These are phyloP conservation scores for Anadara kagoshimensis DNA, from an alignment of 1,140 invertebrate genomes.

Conservation along the genomic window DNA sequence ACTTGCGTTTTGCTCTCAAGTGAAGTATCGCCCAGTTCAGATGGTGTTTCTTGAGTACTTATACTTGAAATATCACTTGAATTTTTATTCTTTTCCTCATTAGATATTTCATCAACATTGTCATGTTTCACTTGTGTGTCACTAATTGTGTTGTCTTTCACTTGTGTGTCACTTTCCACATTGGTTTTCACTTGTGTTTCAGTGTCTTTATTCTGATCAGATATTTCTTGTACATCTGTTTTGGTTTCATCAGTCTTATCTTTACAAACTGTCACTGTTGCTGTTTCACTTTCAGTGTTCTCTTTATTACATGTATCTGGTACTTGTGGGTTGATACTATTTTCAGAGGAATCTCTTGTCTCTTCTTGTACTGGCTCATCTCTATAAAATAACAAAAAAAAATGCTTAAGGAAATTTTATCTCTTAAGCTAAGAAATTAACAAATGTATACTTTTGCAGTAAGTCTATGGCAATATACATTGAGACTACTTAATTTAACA, in stretches of 20 bases:
- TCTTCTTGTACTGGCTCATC: neutral
- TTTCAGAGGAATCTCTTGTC: neutral
- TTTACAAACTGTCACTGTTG: neutral
- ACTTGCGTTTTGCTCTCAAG: too few relatives aligned
- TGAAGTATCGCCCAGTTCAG: too few relatives aligned
- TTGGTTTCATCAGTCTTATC: neutral
- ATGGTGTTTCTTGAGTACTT: too few relatives aligned
- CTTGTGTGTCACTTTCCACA: neutral
- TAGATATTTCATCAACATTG: neutral
- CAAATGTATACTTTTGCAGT: too few relatives aligned
- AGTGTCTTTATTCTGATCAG: neutral
- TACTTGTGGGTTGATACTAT: neutral
- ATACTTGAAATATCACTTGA: neutral
- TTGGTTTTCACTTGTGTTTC: neutral
- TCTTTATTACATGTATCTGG: neutral
- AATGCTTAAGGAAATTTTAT: too few relatives aligned
- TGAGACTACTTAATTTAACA: too few relatives aligned
- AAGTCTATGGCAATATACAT: too few relatives aligned
- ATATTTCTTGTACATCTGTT: neutral
- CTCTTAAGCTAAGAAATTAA: too few relatives aligned
- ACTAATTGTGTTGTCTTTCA: neutral
- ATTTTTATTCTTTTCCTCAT: neutral
- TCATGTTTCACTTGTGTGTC: neutral
- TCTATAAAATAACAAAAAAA: too few relatives aligned
- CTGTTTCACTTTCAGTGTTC: slow-evolving; percentile 2